Evolutionary conservation across 2,888 invertebrate genomes (phyloP), one percentile per base, ranked within the genome.

Genomic region (Drosophila recens): DNA sequence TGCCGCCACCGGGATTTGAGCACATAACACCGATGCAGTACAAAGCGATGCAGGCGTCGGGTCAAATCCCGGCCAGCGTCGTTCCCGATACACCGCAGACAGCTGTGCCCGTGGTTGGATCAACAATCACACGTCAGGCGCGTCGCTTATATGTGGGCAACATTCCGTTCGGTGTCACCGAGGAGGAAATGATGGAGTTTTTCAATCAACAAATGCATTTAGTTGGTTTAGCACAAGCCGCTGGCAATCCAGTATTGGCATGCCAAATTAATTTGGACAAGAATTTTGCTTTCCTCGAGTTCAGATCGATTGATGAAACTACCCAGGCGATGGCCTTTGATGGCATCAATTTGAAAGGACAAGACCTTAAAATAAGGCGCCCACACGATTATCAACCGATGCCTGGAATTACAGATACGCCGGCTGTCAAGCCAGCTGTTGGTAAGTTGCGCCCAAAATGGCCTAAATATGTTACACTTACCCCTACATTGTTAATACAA

Each of bases 301-400:
- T 98, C 93, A 94, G 92, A 89, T 99, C 99, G 23, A 99, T 99
- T 91, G 99, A 99, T 94, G 99, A 99, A 93, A 99, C 99, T 10
- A 99, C 99, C 54, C 98, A 99, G 92, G 99, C 99, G 1, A 99
- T 99, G 98, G 99, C 99, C 27, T 99, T 99, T 93, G 99, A 99
- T 93, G 99, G 99, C 52, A 99, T 99, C 83, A 99, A 98, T 93
- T 99, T 99, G 93, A 98, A 99, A 94, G 98, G 97, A 58, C 99
- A 99, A 93, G 98, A 98, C 93, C 95, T 99, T 92, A 99, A 99
- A 94, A 99, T 99, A 71, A 95, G 99, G 77, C 95, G 99, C 86
- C 99, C 99, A 4, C 97, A 99, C 90, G 99, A 99, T 94, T 99
- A 99, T 92, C 99, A 99, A 91, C 99, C 99, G 0, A 97, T 99